Conservation (phyloP, 2,797 vertebrate genomes). For the Chloroceryle inda region DNA sequence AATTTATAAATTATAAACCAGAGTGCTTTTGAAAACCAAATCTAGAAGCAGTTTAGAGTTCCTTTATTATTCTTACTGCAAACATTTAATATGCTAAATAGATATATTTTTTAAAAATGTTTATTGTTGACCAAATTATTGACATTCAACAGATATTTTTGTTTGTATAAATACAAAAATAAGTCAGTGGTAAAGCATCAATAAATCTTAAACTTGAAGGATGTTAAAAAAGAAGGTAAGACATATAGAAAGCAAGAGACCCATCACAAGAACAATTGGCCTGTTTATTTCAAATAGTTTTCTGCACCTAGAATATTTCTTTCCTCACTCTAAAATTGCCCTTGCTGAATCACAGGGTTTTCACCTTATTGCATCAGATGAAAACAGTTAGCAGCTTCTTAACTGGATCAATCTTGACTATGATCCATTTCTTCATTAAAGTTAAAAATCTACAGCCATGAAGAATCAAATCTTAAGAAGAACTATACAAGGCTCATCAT, state of each 20-base stretch:
- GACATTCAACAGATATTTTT: neutral
- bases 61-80: neutral
- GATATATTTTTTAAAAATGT: neutral
- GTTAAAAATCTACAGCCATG: slow-evolving; percentile 43
- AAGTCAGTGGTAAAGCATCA: neutral
- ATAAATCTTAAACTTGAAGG: neutral
- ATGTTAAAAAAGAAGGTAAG: neutral
- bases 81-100: neutral
- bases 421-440: slow-evolving; percentile 69
- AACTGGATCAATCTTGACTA: slow-evolving; percentile 60
- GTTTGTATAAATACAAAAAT: neutral
- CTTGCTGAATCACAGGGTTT: neutral
- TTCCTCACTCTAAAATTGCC: neutral
- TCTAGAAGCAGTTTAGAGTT: neutral
- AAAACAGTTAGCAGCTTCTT: slow-evolving; percentile 40
- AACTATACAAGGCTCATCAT: slow-evolving; percentile 47
- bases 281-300: slow-evolving; percentile 2
- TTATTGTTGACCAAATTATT: neutral
- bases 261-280: neutral
- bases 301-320: neutral
- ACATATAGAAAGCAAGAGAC: neutral
- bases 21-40: neutral
- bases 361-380: slow-evolving; percentile 1
- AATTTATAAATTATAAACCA: neutral
- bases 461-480: slow-evolving; percentile 60